Percentiles rank a stretch among this genome's conserved stretches.
Conservation (phyloP, 2,113 vertebrate species). For the Herpailurus yagouaroundi region DNA sequence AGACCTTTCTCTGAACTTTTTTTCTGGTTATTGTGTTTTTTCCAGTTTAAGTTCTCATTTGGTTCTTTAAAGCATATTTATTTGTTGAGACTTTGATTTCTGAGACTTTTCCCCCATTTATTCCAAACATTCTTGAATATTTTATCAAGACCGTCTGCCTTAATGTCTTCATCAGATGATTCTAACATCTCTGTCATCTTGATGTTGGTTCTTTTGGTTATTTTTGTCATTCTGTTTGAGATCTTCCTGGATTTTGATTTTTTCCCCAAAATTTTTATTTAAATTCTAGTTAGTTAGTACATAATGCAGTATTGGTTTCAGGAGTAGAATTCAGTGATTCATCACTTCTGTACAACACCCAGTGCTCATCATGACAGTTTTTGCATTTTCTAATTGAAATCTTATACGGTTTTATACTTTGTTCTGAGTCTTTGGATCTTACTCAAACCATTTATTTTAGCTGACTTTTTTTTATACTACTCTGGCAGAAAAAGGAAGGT, state of each 20-base stretch:
- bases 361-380: neutral
- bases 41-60: conserved; percentile 24
- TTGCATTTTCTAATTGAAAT: conserved; percentile 24
- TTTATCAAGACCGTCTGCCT: neutral
- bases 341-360: too few species aligned
- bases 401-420: neutral
- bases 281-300: too few species aligned
- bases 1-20: neutral
- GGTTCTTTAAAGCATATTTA: neutral
- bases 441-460: neutral
- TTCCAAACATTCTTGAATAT: neutral
- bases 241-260: conserved; percentile 12
- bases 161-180: neutral
- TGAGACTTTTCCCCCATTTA: neutral
- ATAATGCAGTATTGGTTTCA: too few species aligned
- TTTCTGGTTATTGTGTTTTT: neutral
- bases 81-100: neutral
- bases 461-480: neutral
- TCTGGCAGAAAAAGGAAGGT: neutral
- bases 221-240: conserved; percentile 32
- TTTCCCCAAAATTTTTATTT: neutral
- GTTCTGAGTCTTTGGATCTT: neutral
- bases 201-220: neutral
- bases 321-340: too few species aligned
- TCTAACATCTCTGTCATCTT: neutral